Base-by-base conservation (phyloP, 2,113 vertebrate species). In the Brachyhypopomus occidentalis region DNA sequence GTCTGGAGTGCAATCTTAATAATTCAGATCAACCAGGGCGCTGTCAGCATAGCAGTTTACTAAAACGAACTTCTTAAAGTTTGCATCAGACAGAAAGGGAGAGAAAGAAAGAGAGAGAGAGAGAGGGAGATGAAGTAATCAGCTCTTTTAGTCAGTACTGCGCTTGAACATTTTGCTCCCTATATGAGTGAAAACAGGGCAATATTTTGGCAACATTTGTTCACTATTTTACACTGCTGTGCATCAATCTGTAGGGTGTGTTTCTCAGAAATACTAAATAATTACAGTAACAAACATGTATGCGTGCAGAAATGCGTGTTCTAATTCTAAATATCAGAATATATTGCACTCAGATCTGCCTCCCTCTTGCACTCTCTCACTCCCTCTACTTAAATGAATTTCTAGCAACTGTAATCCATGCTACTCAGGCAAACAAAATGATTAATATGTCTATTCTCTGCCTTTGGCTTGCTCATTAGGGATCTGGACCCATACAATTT, bases 241-340 rank as follows among this genome's bases (percentile, higher is more conserved):
- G 41, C 41, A 41, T 41, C 41, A 41, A 41, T 9, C 41, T 41
- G 9, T 8, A 41, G 41, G 41, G 56, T 14, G 20, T 58, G 56
- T 58, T 58, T 62, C n/a, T 62, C 3, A 62, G 59, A 62, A 62
- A 62, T n/a, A 62, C n/a, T n/a, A 23, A 62, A 62, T 62, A n/a
- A 62, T 62, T n/a, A 22, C 3, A 20, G 19, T 20, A 20, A 1
- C 5, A 20, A 14, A 63, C 25, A 25, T 8, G 23, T 4, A n/a
- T 25, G 19, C n/a, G 2, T 27, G 9, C 2, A 23, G 60, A 63
- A 12, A 27, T 14, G 11, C 23, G 1, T 23, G 25, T 63, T 14
- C 60, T 63, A 22, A 63, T 12, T 23, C 22, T 23, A 41, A 41
- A 41, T 8, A 41, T 41, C 9, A 41, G 41, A 41, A 41, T 41